Evolutionary conservation across 2,797 vertebrate genomes (phyloP), one percentile per base, ranked within the genome.

Genomic region (Lithobates pipiens): DNA sequence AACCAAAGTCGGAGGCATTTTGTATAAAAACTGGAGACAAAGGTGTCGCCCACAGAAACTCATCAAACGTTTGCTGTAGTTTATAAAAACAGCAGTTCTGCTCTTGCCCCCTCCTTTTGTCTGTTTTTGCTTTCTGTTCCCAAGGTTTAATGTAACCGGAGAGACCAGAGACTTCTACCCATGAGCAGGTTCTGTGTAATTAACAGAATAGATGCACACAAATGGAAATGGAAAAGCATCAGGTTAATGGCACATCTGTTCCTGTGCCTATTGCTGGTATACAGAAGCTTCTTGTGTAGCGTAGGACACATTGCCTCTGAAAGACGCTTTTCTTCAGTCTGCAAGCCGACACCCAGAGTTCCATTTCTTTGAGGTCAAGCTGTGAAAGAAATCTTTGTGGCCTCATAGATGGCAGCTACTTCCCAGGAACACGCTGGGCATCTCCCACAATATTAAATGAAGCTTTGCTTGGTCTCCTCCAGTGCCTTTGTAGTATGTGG

Each of bases 281-380:
- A 86, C 75, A 86, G 80, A 74, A 32, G 32, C 54, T 78, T 50
- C 75, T 78, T 86, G 85, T 86, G 54, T 77, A 42, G 21, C 23
- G 27, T 34, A 21, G 27, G 72, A 39, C 69, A 46, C 36, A 15
- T 54, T 63, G 79, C 36, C 27, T 86, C 32, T 86, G 85, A 86
- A 86, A 86, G 85, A 42, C 42, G 79, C 67, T 80, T 86, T 82
- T 86, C 85, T 77, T 86, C 65, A 18, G 67, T 63, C 34, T 61
- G 77, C 29, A 65, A 73, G 67, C 65, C 15, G 85, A 76, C 85
- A 71, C 73, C 54, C 54, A 61, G 54, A 61, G 54, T 61, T 61
- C 7, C 6, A 23, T 61, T 61, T 61, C 15, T 61, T 57, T 34
- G 39, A 77, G 85, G 50, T 39, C 69, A 44, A 39, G 63, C 73